These are phyloP conservation scores for Artemisiospiza belli DNA, from an alignment of 2,113 vertebrate species.

Conservation along the genomic window DNA sequence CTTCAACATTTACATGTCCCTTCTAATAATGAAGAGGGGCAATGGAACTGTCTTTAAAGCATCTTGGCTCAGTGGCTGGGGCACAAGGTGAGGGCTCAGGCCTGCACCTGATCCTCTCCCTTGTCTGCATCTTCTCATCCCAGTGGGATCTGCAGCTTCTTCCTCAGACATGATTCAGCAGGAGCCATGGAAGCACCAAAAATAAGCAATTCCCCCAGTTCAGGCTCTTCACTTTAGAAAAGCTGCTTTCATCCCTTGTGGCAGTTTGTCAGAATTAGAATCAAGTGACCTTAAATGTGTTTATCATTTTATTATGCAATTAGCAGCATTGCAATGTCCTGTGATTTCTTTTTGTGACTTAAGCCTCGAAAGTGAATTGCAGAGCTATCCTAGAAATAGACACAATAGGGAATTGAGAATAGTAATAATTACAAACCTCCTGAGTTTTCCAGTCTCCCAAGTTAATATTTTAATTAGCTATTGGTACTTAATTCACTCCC, in stretches of 20 bases:
- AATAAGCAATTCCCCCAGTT: neutral
- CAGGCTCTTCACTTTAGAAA: neutral
- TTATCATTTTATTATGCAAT: constrained; percentile 35
- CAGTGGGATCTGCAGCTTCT: neutral
- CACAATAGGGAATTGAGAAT: constrained; percentile 23
- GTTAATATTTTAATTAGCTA: constrained; percentile 64
- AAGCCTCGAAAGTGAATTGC: neutral
- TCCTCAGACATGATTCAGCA: neutral
- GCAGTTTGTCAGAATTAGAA: constrained; percentile 35
- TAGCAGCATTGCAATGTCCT: neutral
- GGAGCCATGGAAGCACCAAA: neutral
- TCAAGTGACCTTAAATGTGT: constrained; percentile 11
- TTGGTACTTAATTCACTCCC: constrained; percentile 21
- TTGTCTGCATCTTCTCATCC: neutral
- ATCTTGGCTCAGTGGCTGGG: neutral
- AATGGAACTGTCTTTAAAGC: neutral
- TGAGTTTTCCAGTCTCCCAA: constrained; percentile 31
- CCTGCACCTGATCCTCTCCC: neutral
- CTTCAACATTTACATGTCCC: neutral
- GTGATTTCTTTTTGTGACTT: constrained; percentile 30
- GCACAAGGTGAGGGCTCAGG: neutral
- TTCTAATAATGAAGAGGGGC: neutral
- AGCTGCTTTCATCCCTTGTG: neutral
- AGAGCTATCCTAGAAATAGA: constrained; percentile 32
- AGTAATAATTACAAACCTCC: constrained; percentile 55